A percentile compares a stretch with the other conserved stretches of the same genome.
phyloP scores from a whole-genome alignment of 2,797 vertebrate species.

The Phoeniculus purpureus region DNA sequence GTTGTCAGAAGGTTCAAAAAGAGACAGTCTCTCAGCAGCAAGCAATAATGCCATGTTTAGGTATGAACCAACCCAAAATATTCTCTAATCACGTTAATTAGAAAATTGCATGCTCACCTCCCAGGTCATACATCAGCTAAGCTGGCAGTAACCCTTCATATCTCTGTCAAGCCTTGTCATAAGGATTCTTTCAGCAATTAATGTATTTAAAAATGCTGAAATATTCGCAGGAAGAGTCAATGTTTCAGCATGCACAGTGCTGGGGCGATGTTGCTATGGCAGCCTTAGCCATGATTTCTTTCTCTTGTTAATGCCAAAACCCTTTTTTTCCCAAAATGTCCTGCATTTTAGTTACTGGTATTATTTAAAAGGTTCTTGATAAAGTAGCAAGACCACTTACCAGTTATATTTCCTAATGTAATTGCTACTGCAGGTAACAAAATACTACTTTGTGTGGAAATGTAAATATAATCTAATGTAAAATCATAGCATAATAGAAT shows the following conservation, averaged over 20 bases:
- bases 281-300: conserved; percentile 57
- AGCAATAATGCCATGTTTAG: neutral
- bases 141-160: neutral
- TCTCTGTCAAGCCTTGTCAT: neutral
- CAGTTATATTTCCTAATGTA: neutral
- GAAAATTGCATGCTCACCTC: conserved; percentile 6
- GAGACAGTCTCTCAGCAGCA: neutral
- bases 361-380: neutral
- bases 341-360: neutral
- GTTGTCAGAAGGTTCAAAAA: neutral
- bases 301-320: conserved; percentile 29
- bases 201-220: neutral
- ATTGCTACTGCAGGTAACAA: neutral
- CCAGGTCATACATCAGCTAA: neutral
- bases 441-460: neutral
- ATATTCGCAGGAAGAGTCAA: conserved; percentile 20
- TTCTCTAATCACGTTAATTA: neutral
- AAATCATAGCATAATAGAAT: no score
- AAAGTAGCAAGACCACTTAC: neutral
- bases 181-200: conserved; percentile 8
- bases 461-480: neutral
- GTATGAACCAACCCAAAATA: neutral
- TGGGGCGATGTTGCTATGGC: conserved; percentile 71
- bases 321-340: neutral
- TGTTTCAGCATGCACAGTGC: conserved; percentile 23